These are phyloP conservation scores for Anticlea derivata DNA, from an alignment of 2,888 invertebrate species.

Conservation along the genomic window DNA sequence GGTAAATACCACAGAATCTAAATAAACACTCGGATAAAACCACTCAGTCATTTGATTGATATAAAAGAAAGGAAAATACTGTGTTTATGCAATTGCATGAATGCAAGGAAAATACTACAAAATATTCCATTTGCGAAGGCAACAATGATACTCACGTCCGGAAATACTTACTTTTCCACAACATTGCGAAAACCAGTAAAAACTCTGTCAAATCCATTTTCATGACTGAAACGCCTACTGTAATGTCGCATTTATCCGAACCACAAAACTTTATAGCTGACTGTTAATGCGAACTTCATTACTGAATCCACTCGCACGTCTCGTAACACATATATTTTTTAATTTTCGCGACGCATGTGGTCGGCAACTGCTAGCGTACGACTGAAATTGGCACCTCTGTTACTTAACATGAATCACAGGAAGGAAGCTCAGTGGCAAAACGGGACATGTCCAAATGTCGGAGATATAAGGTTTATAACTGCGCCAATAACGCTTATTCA, in stretches of 20 bases:
- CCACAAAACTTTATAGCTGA: conserved; percentile 23
- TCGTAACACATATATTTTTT: conserved; percentile 36
- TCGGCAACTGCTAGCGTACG: conserved; percentile 50
- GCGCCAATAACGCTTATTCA: conserved; percentile 59
- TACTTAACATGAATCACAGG: conserved; percentile 75
- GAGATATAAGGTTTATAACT: conserved; percentile 53
- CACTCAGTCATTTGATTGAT: not conserved
- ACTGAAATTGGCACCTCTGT: conserved; percentile 63
- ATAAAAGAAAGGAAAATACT: not conserved
- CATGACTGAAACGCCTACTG: conserved; percentile 35
- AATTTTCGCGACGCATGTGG: conserved; percentile 52
- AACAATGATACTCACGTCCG: too few species aligned
- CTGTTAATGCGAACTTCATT: conserved; percentile 28
- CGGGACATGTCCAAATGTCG: conserved; percentile 70
- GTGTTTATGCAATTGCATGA: not conserved
- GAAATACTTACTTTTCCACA: conserved; percentile 66
- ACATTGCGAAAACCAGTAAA: conserved; percentile 60
- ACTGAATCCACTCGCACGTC: conserved; percentile 35
- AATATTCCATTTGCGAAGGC: not conserved
- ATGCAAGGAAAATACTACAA: not conserved
- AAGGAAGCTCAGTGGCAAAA: conserved; percentile 67
- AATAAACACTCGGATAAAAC: too few species aligned
- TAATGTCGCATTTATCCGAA: conserved; percentile 17
- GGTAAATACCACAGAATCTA: conserved; percentile 10
- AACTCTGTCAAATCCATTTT: conserved; percentile 64